phyloP scores from a whole-genome alignment of 2,888 invertebrate genomes.

The Heliconius sara region DNA sequence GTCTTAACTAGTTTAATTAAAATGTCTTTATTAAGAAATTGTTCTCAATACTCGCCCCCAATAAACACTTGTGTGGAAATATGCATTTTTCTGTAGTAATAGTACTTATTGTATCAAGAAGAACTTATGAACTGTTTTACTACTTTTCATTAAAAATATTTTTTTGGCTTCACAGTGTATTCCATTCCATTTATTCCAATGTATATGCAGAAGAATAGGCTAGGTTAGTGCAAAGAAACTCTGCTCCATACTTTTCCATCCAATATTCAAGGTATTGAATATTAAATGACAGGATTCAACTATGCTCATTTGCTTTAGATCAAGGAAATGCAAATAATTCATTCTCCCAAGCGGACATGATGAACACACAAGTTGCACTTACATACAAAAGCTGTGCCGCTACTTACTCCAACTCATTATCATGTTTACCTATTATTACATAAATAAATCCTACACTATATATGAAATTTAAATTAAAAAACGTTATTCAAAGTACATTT shows the following conservation, averaged over 20 bases:
- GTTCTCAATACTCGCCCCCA: background rate
- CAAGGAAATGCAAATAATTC: background rate
- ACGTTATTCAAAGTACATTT: background rate
- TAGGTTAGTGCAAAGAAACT: too few species aligned
- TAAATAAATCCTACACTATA: background rate
- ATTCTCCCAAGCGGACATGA: background rate
- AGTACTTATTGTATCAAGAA: background rate
- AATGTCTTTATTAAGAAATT: constrained; percentile 12
- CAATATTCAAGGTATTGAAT: background rate
- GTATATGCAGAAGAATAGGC: too few species aligned
- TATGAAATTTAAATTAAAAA: background rate
- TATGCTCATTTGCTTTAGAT: background rate
- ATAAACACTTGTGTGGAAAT: background rate
- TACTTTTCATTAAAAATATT: too few species aligned
- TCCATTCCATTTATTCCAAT: too few species aligned
- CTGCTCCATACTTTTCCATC: too few species aligned
- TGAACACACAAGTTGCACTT: background rate
- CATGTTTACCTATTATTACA: background rate
- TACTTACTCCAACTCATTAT: background rate
- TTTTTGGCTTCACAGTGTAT: too few species aligned
- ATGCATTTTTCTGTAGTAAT: background rate
- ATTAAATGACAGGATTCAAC: background rate
- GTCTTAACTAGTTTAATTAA: constrained; percentile 1
- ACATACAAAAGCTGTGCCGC: background rate
- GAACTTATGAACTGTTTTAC: too few species aligned